Percentiles rank a stretch among this genome's conserved stretches.
Conservation (phyloP, 2,888 invertebrate species). For the Drosophila eohydei region DNA sequence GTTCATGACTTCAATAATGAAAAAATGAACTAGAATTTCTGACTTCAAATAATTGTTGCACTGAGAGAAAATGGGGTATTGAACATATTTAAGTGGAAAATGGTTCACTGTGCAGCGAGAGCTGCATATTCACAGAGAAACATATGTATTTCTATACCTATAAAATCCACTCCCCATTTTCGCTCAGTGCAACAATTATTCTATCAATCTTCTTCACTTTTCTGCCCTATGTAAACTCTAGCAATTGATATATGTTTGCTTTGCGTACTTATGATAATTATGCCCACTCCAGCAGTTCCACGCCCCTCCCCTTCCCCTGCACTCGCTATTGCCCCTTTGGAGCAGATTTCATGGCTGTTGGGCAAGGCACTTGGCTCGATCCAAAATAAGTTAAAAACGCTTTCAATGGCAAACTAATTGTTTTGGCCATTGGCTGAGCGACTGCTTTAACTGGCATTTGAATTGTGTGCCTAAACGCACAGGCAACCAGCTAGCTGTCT, state of each 20-base stretch:
- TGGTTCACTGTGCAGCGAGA: too few species aligned
- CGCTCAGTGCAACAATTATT: slow-evolving; percentile 17
- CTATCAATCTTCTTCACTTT: slow-evolving; percentile 4
- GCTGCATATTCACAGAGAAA: too few species aligned
- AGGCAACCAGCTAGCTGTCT: slow-evolving; percentile 33
- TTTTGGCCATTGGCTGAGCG: slow-evolving; percentile 34
- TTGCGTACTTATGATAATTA: slow-evolving; percentile 40
- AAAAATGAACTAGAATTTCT: too few species aligned
- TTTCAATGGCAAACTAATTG: slow-evolving; percentile 58
- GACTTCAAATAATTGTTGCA: too few species aligned
- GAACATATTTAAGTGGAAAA: too few species aligned
- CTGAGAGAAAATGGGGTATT: too few species aligned
- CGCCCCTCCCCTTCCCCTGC: background rate
- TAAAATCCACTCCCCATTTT: background rate
- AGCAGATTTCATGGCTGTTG: slow-evolving; percentile 46
- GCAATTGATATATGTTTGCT: slow-evolving; percentile 13
- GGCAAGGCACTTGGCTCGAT: slow-evolving; percentile 38
- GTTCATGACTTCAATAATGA: too few species aligned
- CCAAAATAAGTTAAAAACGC: slow-evolving; percentile 17
- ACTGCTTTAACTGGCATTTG: slow-evolving; percentile 50
- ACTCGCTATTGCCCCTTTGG: background rate
- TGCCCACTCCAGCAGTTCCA: slow-evolving; percentile 19
- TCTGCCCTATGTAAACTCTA: background rate
- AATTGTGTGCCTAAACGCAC: slow-evolving; percentile 66
- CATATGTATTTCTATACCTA: too few species aligned